Base-by-base conservation (phyloP, 2,113 vertebrate species). In the Charadrius vociferus region DNA sequence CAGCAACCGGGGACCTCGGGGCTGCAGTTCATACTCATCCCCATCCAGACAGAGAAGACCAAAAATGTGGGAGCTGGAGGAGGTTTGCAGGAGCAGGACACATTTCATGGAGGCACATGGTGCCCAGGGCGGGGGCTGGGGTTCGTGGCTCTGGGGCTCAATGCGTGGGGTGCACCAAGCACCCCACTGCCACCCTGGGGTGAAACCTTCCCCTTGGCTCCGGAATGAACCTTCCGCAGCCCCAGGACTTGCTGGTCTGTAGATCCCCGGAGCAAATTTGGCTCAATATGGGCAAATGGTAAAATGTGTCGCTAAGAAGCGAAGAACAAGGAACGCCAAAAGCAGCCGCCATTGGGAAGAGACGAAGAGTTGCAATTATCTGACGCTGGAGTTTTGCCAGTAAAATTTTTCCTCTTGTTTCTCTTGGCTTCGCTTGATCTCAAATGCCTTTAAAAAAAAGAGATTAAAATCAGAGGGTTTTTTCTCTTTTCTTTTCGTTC, bases 221-320 rank as follows among this genome's bases (percentile, higher is more conserved):
- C 3, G 0, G 10, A 61, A 30, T 0, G 0, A 23, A 30, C 45
- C 41, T 24, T 22, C 39, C 0, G 2, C 23, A 47, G 24, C 72
- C 21, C 30, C 5, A 0, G 59, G 34, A 32, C 52, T 53, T 47
- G 29, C 27, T 53, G 79, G 6, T 39, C 32, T 9, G 32, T 36
- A 45, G 36, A 58, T 45, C 16, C 41, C 50, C 1, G 7, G 15
- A 7, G 4, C 5, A 58, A 37, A n/a, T 59, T n/a, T n/a, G 47
- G 26, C 26, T 85, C 26, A 20, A 17, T 4, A 4, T 4, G n/a
- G 39, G 61, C 59, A 49, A 55, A 22, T 3, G 34, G 52, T 4
- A n/a, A 59, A 59, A 67, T 5, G 26, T 12, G 22, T 62, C 24
- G 0, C 30, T 7, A 4, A 32, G 72, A 85, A 80, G 39, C 1